Conservation (phyloP, 2,113 vertebrate species). For the Brienomyrus longianalis region DNA sequence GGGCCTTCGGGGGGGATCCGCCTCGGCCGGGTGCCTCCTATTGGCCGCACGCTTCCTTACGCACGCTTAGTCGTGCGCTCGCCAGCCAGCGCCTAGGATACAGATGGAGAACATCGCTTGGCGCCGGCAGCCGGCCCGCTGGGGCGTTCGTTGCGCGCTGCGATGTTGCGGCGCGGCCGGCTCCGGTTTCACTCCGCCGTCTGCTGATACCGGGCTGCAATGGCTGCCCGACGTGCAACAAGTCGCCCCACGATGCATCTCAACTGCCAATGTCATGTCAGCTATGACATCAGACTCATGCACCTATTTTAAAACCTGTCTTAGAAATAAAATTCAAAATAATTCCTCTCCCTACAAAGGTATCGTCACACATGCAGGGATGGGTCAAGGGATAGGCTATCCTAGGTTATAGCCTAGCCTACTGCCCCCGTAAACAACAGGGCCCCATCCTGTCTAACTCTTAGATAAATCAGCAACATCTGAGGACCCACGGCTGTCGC, state of each 20-base stretch:
- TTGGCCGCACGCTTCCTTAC: conserved; percentile 17
- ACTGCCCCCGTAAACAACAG: not conserved
- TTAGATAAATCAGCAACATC: not conserved
- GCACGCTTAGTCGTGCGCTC: not conserved
- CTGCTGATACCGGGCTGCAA: no score
- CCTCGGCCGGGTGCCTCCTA: conserved; percentile 11
- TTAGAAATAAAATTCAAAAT: not conserved
- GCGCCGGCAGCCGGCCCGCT: not conserved
- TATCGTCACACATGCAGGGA: not conserved
- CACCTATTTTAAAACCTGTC: not conserved
- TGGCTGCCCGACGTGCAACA: not conserved
- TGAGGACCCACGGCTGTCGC: not conserved
- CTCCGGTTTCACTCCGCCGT: no score
- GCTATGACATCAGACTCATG: not conserved
- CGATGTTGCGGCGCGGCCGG: not conserved
- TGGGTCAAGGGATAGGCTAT: not conserved
- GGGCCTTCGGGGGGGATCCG: conserved; percentile 17
- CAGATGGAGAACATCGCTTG: not conserved
- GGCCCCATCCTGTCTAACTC: not conserved
- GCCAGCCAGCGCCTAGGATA: not conserved
- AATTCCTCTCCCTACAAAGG: not conserved
- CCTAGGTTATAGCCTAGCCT: not conserved
- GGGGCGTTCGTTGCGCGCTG: not conserved
- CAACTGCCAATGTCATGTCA: not conserved
- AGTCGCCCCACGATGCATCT: not conserved